Percentiles rank a stretch among this genome's conserved stretches.
phyloP scores from a whole-genome alignment of 2,113 vertebrate species.

The Opisthocomus hoazin region DNA sequence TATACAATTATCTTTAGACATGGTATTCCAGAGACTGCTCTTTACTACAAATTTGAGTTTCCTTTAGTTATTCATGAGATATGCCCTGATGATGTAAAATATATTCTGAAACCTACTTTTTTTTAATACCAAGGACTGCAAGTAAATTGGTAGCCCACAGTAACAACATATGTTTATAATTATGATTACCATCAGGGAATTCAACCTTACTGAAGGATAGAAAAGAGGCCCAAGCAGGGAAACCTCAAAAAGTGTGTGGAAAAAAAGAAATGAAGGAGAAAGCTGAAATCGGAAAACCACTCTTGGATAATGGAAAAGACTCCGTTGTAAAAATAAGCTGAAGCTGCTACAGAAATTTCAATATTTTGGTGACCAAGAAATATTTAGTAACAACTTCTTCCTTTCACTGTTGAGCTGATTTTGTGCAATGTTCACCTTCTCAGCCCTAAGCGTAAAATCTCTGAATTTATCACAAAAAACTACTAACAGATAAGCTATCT shows the following conservation, averaged over 20 bases:
- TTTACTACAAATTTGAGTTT: conserved; percentile 16
- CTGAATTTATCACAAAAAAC: not conserved
- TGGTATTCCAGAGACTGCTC: not conserved
- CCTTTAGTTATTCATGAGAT: conserved; percentile 43
- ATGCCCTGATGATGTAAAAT: conserved; percentile 54
- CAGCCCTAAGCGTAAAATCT: not conserved
- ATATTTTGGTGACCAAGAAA: conserved; percentile 25
- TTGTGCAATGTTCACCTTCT: not conserved
- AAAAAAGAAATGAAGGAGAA: conserved; percentile 25
- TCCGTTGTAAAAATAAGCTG: conserved; percentile 47
- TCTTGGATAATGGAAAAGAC: conserved; percentile 55
- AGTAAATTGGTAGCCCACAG: conserved; percentile 67
- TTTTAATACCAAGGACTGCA: conserved; percentile 45
- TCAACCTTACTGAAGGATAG: conserved; percentile 67
- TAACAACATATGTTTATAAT: conserved; percentile 78
- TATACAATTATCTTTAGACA: conserved; percentile 32
- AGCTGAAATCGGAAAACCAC: conserved; percentile 39
- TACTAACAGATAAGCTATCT: not conserved
- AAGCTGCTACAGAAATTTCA: conserved; percentile 23
- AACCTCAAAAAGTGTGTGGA: conserved; percentile 45
- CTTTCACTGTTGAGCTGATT: not conserved
- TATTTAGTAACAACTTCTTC: conserved; percentile 19
- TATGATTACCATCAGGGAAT: conserved; percentile 74
- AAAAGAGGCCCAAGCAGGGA: conserved; percentile 65
- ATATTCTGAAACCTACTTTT: conserved; percentile 22